These are phyloP conservation scores for Zoanthus solanderi DNA, from an alignment of 92 coral and sea anemone genomes.

Conservation along the genomic window DNA sequence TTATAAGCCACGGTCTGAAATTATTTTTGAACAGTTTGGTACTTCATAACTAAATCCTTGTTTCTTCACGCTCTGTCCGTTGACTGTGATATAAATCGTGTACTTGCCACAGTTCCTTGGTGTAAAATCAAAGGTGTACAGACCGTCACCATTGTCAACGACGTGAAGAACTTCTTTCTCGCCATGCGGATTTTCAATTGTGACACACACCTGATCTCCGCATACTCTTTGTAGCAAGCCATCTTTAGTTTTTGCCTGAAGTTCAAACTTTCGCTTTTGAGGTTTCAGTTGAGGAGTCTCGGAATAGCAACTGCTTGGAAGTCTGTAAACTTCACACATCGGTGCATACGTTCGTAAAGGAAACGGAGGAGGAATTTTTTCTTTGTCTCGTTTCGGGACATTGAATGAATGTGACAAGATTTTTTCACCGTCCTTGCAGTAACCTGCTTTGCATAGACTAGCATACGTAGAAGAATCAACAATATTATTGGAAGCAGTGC, in stretches of 20 bases:
- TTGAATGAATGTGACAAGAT: not conserved
- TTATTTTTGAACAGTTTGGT: slow-evolving; percentile 2
- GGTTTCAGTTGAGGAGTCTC: not conserved
- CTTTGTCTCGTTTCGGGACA: not conserved
- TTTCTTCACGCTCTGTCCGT: not conserved
- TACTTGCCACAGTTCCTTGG: slow-evolving; percentile 9
- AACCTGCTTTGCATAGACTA: not conserved
- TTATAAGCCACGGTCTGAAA: slow-evolving; percentile 32
- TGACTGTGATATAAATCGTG: not conserved
- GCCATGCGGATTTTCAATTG: not conserved
- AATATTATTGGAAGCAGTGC: not conserved
- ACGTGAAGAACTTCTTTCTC: not conserved
- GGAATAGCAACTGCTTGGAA: not conserved
- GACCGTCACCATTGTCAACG: slow-evolving; percentile 8
- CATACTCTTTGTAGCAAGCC: slow-evolving; percentile 26
- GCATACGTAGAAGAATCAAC: not conserved
- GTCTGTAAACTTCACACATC: slow-evolving; percentile 28
- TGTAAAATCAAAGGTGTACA: not conserved
- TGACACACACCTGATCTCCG: slow-evolving; percentile 19
- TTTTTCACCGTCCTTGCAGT: not conserved
- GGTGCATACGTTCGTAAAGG: slow-evolving; percentile 34
- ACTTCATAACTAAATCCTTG: slow-evolving; percentile 35
- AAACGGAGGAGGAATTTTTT: not conserved
- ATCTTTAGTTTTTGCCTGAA: slow-evolving; percentile 32
- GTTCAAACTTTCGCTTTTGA: slow-evolving; percentile 22